Conservation (phyloP, 2,797 vertebrate species). For the Cossypha polioptera region DNA sequence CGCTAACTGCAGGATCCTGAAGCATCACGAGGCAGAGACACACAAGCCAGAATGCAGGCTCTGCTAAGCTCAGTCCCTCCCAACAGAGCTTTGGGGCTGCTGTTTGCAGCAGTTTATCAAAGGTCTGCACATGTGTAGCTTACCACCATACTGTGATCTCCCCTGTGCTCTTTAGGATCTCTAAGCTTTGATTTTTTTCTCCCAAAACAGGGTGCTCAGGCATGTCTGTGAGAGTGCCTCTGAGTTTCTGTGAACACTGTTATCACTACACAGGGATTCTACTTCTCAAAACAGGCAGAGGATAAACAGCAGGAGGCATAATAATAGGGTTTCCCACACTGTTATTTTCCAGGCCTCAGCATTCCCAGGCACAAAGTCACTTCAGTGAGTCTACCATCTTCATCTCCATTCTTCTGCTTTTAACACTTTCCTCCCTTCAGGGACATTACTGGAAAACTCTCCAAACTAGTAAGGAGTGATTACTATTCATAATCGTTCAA, state of each 20-base stretch:
- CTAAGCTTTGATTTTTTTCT: neutral
- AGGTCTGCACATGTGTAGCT: neutral
- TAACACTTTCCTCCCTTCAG: neutral
- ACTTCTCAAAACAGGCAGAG: neutral
- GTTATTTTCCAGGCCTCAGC: neutral
- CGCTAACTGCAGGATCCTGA: neutral
- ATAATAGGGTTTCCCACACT: neutral
- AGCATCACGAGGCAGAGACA: neutral
- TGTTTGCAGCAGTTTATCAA: neutral
- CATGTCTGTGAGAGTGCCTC: neutral
- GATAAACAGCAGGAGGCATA: neutral
- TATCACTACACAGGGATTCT: neutral
- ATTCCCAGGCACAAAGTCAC: neutral
- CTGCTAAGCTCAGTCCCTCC: neutral
- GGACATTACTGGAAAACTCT: neutral
- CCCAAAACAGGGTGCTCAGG: neutral
- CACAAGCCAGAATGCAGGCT: rapidly evolving
- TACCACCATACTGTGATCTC: neutral
- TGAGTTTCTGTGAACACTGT: neutral
- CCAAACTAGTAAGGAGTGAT: neutral
- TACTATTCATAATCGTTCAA: neutral
- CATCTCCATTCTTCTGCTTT: neutral
- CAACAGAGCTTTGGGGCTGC: neutral
- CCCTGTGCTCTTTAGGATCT: neutral
- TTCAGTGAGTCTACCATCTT: neutral